These are phyloP conservation scores for Hedychridium roseum DNA, from an alignment of 2,888 invertebrate genomes.

Conservation along the genomic window DNA sequence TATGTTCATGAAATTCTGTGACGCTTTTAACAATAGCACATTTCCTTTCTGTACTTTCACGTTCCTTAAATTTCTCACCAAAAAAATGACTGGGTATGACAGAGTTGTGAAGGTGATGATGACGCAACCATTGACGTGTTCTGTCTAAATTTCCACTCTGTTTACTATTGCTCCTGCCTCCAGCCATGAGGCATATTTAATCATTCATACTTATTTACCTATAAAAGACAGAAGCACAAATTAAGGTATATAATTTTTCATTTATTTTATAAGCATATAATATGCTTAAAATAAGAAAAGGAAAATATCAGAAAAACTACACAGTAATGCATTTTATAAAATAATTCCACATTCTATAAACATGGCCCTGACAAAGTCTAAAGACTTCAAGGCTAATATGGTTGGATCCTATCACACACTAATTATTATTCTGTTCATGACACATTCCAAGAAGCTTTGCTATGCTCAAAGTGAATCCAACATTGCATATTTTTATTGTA, in stretches of 20 bases:
- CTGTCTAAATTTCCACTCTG: slow-evolving; percentile 57
- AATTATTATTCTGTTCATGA: slow-evolving; percentile 23
- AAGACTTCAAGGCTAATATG: slow-evolving; percentile 31
- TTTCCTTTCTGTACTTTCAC: slow-evolving; percentile 39
- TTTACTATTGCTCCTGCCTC: slow-evolving; percentile 52
- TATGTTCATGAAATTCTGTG: slow-evolving; percentile 45
- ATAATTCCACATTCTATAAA: slow-evolving; percentile 2
- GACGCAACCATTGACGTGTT: slow-evolving; percentile 43
- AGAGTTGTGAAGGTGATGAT: slow-evolving; percentile 38
- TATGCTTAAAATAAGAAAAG: not conserved
- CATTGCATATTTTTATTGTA: not conserved
- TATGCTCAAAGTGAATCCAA: not conserved
- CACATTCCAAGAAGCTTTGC: slow-evolving; percentile 2
- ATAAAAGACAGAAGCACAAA: slow-evolving; percentile 23
- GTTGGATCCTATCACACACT: slow-evolving; percentile 18
- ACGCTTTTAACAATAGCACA: slow-evolving; percentile 42
- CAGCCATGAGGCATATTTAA: slow-evolving; percentile 62
- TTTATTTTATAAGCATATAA: not conserved
- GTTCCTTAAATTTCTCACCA: slow-evolving; percentile 47
- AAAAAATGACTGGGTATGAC: slow-evolving; percentile 32
- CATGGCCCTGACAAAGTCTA: slow-evolving; percentile 20
- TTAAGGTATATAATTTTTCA: not conserved
- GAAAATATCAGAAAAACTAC: slow-evolving; percentile 1
- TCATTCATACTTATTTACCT: slow-evolving; percentile 54
- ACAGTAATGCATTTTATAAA: not conserved